These are phyloP conservation scores for Pasiphila rectangulata DNA, from an alignment of 2,888 invertebrate species.

Conservation along the genomic window DNA sequence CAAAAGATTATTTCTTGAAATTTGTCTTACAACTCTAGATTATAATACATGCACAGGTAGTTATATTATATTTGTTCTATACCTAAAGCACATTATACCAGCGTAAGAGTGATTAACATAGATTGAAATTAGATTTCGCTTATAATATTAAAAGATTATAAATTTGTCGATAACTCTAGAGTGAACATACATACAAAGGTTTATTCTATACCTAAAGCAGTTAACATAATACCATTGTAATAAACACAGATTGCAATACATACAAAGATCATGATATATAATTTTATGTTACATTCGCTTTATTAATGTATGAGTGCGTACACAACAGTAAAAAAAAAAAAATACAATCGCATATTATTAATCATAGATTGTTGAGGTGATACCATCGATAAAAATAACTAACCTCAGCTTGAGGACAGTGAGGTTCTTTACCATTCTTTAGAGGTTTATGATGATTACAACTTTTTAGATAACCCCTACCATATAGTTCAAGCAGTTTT, in stretches of 20 bases:
- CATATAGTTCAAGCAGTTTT: background rate
- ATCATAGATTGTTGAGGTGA: background rate
- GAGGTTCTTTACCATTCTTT: background rate
- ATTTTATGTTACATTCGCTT: background rate
- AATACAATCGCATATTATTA: background rate
- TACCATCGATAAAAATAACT: background rate
- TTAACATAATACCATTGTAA: too few species aligned
- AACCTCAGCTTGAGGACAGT: background rate
- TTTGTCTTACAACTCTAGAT: too few species aligned
- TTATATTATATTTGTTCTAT: too few species aligned
- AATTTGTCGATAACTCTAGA: too few species aligned
- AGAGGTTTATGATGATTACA: background rate
- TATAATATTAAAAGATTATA: background rate
- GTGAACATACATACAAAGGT: too few species aligned
- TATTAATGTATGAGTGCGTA: too few species aligned
- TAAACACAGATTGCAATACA: background rate
- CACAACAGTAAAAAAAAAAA: background rate
- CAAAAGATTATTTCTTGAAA: too few species aligned
- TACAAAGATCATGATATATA: background rate
- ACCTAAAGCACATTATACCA: too few species aligned
- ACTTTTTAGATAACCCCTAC: background rate
- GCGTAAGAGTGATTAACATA: background rate
- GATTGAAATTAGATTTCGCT: background rate
- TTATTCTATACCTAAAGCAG: too few species aligned
- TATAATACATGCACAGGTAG: too few species aligned